These are phyloP conservation scores for Meloe dianella DNA, from an alignment of 2,888 invertebrate genomes.

Conservation along the genomic window DNA sequence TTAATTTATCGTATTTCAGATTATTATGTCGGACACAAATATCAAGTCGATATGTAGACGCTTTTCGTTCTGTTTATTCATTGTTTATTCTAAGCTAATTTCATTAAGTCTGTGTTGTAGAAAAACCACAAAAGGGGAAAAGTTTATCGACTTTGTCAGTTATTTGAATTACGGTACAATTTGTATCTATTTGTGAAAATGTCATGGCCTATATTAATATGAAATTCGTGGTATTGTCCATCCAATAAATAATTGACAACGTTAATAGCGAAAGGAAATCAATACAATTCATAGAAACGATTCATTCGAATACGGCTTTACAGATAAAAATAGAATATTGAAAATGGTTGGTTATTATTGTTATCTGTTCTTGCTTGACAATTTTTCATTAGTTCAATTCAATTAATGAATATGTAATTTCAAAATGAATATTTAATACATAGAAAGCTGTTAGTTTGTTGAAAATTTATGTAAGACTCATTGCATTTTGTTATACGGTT, in stretches of 20 bases:
- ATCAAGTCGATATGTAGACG: background rate
- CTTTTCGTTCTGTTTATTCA: background rate
- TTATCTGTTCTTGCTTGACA: background rate
- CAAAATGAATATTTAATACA: background rate
- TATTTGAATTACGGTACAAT: too few species aligned
- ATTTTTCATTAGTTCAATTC: background rate
- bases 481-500: conserved; percentile 6
- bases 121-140: background rate
- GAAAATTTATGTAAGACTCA: conserved; percentile 15
- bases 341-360: background rate
- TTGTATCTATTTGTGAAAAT: too few species aligned
- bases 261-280: background rate
- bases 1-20: background rate
- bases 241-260: background rate
- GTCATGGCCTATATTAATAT: background rate
- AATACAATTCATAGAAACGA: background rate
- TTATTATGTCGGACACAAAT: background rate
- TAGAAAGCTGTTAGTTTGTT: background rate
- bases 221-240: background rate
- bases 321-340: background rate
- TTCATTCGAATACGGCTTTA: background rate
- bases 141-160: too few species aligned
- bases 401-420: conserved; percentile 8
- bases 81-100: background rate
- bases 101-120: background rate